Conservation (phyloP, 1,140 invertebrate genomes). For the Drosophila sproati region DNA sequence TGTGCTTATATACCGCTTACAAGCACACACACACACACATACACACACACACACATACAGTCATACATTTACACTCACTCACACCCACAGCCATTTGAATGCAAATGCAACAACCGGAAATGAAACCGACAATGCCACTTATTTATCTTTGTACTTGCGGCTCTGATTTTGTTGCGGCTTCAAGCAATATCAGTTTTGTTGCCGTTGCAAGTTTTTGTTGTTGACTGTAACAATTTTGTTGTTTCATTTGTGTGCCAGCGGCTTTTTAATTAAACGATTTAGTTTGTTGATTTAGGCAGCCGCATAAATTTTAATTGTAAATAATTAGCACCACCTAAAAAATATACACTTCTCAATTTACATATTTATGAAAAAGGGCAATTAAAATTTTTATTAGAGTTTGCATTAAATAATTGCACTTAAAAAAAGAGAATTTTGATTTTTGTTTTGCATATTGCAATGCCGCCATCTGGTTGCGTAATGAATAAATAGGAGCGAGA, state of each 20-base stretch:
- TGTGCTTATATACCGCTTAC: conserved; percentile 80
- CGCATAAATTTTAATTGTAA: conserved; percentile 78
- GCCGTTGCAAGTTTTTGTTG: conserved; percentile 1
- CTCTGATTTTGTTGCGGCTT: conserved; percentile 80
- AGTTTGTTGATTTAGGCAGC: conserved; percentile 77
- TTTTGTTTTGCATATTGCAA: conserved; percentile 13
- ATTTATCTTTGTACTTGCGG: conserved; percentile 83
- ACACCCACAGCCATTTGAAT: conserved; percentile 63
- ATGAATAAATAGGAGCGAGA: background rate
- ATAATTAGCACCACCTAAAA: conserved; percentile 56
- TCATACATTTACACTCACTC: background rate
- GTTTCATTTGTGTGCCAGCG: conserved; percentile 44
- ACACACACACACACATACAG: conserved; percentile 9
- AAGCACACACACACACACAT: conserved; percentile 27
- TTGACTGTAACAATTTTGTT: conserved; percentile 35
- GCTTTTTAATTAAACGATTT: conserved; percentile 78
- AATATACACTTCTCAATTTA: conserved; percentile 45
- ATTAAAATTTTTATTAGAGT: conserved; percentile 74
- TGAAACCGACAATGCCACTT: conserved; percentile 83
- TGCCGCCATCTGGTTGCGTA: background rate
- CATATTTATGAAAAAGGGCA: conserved; percentile 57
- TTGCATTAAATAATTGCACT: conserved; percentile 74
- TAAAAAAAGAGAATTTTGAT: conserved; percentile 29
- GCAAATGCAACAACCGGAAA: conserved; percentile 80
- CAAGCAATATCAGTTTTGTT: conserved; percentile 47